A percentile compares a stretch with the other conserved stretches of the same genome.
Conservation (phyloP, 2,113 vertebrate genomes). For the Tricholaema leucomelas region DNA sequence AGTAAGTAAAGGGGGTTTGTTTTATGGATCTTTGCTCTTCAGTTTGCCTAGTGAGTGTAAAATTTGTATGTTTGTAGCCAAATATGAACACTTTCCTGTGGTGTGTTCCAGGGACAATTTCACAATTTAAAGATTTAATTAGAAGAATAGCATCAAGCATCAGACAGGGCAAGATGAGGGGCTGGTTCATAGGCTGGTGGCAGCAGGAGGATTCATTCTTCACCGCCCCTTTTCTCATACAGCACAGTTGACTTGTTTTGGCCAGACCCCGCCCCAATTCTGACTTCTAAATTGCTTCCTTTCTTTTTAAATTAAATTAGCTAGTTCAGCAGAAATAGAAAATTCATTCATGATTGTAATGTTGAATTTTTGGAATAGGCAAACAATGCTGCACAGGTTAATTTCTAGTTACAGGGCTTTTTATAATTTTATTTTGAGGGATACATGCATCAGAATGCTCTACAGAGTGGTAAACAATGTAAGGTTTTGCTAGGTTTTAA, state of each 20-base stretch:
- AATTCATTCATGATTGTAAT: not conserved
- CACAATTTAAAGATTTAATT: not conserved
- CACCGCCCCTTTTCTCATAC: not conserved
- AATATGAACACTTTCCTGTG: not conserved
- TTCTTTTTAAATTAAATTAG: not conserved
- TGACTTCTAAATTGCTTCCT: not conserved
- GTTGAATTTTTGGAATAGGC: not conserved
- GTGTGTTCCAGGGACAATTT: not conserved
- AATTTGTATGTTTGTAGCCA: not conserved
- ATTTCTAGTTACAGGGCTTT: not conserved
- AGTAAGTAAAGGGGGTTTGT: constrained; percentile 82
- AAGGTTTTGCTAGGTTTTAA: not conserved
- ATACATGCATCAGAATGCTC: not conserved
- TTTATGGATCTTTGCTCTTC: not conserved
- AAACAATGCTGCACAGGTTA: not conserved
- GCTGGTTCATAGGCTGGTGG: not conserved
- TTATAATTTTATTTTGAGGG: not conserved
- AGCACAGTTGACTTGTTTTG: not conserved
- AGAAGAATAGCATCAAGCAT: not conserved
- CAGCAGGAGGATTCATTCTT: not conserved
- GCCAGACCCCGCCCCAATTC: not conserved
- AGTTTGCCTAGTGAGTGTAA: not conserved
- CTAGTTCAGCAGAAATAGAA: not conserved
- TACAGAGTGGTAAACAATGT: not conserved
- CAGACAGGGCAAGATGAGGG: not conserved